phyloP scores from a whole-genome alignment of 2,113 vertebrate genomes.

The Aythya baeri region DNA sequence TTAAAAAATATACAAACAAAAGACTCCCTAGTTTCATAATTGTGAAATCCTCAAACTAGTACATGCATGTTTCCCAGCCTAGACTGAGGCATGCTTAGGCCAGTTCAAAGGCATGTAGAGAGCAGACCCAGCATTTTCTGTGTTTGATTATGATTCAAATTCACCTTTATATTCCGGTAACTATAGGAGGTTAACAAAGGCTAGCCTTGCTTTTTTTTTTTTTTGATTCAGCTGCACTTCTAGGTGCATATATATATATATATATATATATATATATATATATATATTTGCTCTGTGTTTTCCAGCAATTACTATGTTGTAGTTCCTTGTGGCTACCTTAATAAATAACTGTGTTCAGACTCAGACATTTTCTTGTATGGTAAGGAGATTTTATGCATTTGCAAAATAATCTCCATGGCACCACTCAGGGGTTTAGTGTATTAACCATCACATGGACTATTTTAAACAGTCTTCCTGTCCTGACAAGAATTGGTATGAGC shows the following conservation, averaged over 20 bases:
- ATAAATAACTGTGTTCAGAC: conserved; percentile 12
- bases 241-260: not conserved
- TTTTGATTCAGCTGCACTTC: not conserved
- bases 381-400: conserved; percentile 7
- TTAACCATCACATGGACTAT: not conserved
- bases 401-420: conserved; percentile 33
- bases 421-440: conserved; percentile 5
- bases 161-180: not conserved
- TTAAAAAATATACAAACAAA: conserved; percentile 22
- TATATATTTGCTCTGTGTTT: not conserved
- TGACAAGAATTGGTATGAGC: conserved; percentile 14
- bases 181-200: not conserved
- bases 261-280: not conserved
- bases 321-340: not conserved
- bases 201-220: not conserved
- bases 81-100: conserved; percentile 52
- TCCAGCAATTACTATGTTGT: not conserved
- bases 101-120: conserved; percentile 39
- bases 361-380: not conserved
- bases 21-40: conserved; percentile 6
- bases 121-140: conserved; percentile 44
- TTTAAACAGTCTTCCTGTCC: conserved; percentile 29
- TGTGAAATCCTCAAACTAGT: conserved; percentile 58
- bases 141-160: conserved; percentile 55
- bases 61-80: not conserved